Evolutionary conservation across 2,888 invertebrate species (phyloP).

Genomic region (Agrotis clavis): DNA sequence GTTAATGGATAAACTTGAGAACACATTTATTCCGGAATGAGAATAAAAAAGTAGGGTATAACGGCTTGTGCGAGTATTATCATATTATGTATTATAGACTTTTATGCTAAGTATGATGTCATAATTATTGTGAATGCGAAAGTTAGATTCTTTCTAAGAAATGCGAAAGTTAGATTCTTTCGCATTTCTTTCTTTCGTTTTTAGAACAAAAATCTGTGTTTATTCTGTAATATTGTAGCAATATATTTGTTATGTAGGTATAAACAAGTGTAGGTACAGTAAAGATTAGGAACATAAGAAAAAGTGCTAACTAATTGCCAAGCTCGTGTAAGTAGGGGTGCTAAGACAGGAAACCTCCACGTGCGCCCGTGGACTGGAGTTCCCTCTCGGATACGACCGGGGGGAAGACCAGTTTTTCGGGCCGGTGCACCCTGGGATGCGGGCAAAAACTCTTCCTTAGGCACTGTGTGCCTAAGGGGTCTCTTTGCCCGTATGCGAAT

Average conservation of each 20-base stretch:
- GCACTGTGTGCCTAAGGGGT: too few species aligned
- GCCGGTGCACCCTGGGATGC: too few species aligned
- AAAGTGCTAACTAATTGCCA: neutral
- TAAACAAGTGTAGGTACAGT: too few species aligned
- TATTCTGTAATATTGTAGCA: neutral
- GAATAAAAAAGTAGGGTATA: conserved; percentile 22
- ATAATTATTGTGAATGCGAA: conserved; percentile 6
- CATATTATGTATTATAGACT: conserved; percentile 5
- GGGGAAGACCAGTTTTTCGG: too few species aligned
- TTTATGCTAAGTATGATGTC: neutral
- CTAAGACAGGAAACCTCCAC: too few species aligned
- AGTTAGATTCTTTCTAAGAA: neutral
- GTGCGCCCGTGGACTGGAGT: too few species aligned
- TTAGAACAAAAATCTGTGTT: neutral
- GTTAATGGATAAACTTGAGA: conserved; percentile 36
- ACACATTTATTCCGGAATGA: conserved; percentile 19
- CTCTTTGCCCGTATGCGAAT: too few species aligned
- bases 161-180: neutral
- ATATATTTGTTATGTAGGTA: too few species aligned
- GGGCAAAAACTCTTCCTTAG: too few species aligned
- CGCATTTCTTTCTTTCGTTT: too few species aligned
- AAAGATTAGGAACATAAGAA: neutral
- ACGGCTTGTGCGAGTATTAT: conserved; percentile 15
- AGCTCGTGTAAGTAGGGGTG: neutral
- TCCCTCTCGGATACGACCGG: too few species aligned